These are phyloP conservation scores for Hydractinia echinata DNA, from an alignment of 30 jellyfish, hydroid and myxozoan genomes.

Conservation along the genomic window DNA sequence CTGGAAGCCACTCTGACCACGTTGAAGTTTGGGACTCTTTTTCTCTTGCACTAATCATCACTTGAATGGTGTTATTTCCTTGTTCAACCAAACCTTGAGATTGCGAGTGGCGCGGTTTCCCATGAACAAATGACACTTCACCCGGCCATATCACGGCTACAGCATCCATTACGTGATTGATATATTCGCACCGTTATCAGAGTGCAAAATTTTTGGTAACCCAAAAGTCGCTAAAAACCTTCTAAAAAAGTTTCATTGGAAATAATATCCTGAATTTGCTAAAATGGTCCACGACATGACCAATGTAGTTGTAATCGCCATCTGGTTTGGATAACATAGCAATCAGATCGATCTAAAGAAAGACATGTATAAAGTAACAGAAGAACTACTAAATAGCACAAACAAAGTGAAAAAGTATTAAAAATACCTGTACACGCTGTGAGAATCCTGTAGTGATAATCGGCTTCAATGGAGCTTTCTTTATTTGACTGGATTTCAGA, in stretches of 20 bases:
- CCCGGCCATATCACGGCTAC: constrained; percentile 33
- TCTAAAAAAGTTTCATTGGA: neutral
- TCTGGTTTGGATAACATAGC: constrained; percentile 8
- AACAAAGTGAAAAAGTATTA: too few species aligned
- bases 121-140: constrained; percentile 21
- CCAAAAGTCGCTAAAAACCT: constrained; percentile 3
- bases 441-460: too few species aligned
- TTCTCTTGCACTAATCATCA: constrained; percentile 17
- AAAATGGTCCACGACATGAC: constrained; percentile 5
- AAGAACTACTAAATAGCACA: too few species aligned
- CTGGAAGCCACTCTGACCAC: constrained; percentile 12
- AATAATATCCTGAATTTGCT: constrained; percentile 1
- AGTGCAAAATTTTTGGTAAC: neutral
- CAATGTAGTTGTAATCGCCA: constrained; percentile 7
- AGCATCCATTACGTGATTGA: neutral
- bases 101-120: constrained; percentile 28
- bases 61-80: constrained; percentile 18
- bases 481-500: too few species aligned
- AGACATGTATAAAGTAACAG: too few species aligned
- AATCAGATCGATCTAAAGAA: constrained; percentile 3
- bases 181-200: neutral
- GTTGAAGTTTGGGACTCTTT: neutral
- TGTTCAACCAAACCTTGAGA: constrained; percentile 33
- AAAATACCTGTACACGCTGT: too few species aligned
- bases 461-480: too few species aligned